Base-by-base conservation (phyloP, 1,140 invertebrate genomes). In the Leguminivora glycinivorella region DNA sequence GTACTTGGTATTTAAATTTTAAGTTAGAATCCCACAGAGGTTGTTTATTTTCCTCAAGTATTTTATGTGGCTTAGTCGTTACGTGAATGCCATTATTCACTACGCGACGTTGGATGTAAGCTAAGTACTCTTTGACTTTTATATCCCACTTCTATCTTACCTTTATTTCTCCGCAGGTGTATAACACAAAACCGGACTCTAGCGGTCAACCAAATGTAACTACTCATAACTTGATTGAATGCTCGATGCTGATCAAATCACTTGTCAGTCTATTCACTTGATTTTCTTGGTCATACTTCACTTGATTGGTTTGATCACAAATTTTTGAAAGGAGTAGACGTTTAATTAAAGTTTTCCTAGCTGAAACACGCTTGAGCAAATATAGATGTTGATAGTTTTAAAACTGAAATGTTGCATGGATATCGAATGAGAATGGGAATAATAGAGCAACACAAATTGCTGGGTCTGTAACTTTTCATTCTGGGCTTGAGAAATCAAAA, bases 201-300 rank as follows among this genome's bases (percentile, higher is more conserved):
- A 92, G 85, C 87, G 92, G 90, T 88, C 92, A 92, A 88, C 88
- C 85, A 89, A 92, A 91, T 91, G 92, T 92, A 92, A 92, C 86
- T 92, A 92, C 83, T 88, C 75, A 84, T 83, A 74, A 78, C 78
- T 81, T 82, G 77, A 79, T 81, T 87, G 80, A 83, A 81, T 88
- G 82, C 81, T 88, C 88, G 80, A 63, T 29, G 83, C 87, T 88
- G 81, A 85, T 82, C 79, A 70, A 85, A 81, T 88, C 86, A 90
- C 83, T 87, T 83, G 77, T 89, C 79, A 84, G 81, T 80, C 77
- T 72, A 58, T 79, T 84, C 85, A 90, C 85, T 85, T 74, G 78
- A 79, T 87, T 77, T 85, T 87, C 78, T 85, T 83, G 82, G 80
- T 88, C 85, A 90, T 90, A 80, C 75, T 81, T 87, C 88, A 90